These are phyloP conservation scores for Ectropis grisescens DNA, from an alignment of 1,140 invertebrate species.

Conservation along the genomic window DNA sequence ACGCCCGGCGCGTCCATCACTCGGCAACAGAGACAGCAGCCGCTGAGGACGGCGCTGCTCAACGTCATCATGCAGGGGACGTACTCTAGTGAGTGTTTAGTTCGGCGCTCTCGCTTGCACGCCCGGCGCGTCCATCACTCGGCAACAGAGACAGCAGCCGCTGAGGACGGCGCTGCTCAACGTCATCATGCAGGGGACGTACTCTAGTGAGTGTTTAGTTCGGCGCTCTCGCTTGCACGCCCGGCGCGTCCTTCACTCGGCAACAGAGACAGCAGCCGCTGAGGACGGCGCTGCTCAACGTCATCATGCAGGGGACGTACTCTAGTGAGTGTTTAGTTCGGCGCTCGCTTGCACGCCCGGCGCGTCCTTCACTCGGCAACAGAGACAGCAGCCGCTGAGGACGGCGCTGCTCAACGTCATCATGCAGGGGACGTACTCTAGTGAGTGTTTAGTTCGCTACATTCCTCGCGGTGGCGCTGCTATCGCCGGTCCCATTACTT, in stretches of 20 bases:
- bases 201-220: conserved; percentile 33
- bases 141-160: conserved; percentile 43
- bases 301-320: conserved; percentile 52
- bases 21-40: conserved; percentile 39
- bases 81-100: conserved; percentile 38
- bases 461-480: too few relatives aligned
- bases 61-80: conserved; percentile 54
- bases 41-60: conserved; percentile 35
- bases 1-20: conserved; percentile 49
- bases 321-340: conserved; percentile 47
- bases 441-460: too few relatives aligned
- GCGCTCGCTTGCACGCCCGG: too few relatives aligned
- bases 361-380: conserved; percentile 49
- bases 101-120: conserved; percentile 21
- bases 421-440: conserved; percentile 51
- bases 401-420: conserved; percentile 39
- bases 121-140: conserved; percentile 46
- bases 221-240: conserved; percentile 27
- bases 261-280: conserved; percentile 46
- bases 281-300: conserved; percentile 36
- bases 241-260: conserved; percentile 44
- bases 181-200: conserved; percentile 51
- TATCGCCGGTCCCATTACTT: too few relatives aligned
- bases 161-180: conserved; percentile 40
- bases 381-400: conserved; percentile 37